These are phyloP conservation scores for Aptenodytes patagonicus DNA, from an alignment of 2,113 vertebrate genomes.

Conservation along the genomic window DNA sequence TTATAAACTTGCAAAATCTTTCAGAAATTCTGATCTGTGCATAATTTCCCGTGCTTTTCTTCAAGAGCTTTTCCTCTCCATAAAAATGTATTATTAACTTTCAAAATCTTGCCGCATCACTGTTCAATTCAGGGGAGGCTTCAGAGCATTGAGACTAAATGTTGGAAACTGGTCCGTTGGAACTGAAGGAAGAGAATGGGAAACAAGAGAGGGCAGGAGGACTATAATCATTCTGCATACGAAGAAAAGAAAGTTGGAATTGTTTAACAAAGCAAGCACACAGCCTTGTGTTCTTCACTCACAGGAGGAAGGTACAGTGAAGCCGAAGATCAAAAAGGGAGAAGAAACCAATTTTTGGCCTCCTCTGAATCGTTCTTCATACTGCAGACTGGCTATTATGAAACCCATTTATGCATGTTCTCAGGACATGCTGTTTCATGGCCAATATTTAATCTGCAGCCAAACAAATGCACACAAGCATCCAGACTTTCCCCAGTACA, in stretches of 20 bases:
- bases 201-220: background rate
- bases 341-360: background rate
- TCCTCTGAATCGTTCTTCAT: background rate
- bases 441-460: background rate
- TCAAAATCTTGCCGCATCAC: background rate
- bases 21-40: background rate
- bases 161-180: background rate
- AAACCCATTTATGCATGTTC: background rate
- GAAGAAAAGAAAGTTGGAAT: background rate
- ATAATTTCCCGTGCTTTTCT: background rate
- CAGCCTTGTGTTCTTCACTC: background rate
- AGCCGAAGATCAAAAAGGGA: background rate
- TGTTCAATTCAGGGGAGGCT: background rate
- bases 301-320: background rate
- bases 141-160: background rate
- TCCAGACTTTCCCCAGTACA: background rate
- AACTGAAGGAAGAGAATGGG: background rate
- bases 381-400: background rate
- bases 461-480: background rate
- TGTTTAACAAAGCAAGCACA: background rate
- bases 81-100: conserved; percentile 42
- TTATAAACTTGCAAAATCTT: conserved; percentile 17
- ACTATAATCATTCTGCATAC: background rate
- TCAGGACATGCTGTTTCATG: background rate
- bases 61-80: conserved; percentile 1